phyloP scores from a whole-genome alignment of 2,797 vertebrate species.

The Antennarius maculatus region DNA sequence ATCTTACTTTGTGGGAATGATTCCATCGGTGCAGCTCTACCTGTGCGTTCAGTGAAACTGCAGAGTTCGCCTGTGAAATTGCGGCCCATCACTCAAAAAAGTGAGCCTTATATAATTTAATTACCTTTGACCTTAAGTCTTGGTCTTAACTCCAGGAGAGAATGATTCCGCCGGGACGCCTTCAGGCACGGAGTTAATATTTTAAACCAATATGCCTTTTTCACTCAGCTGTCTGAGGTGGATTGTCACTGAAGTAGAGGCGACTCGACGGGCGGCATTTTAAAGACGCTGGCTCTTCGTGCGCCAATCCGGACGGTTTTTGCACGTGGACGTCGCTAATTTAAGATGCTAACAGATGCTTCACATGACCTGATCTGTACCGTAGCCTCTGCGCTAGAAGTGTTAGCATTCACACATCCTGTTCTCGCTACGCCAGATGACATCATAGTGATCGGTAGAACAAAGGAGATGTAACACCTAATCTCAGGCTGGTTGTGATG shows the following conservation, averaged over 20 bases:
- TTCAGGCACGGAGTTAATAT: neutral
- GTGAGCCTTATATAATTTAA: constrained; percentile 6
- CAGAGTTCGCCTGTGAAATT: neutral
- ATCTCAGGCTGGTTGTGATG: too few relatives aligned
- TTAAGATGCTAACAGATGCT: too few relatives aligned
- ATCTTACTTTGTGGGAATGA: constrained; percentile 9
- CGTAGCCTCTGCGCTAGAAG: too few relatives aligned
- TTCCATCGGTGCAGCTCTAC: neutral
- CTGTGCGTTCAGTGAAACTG: neutral
- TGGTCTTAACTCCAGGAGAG: neutral
- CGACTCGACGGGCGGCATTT: neutral
- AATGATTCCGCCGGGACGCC: neutral
- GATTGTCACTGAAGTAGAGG: neutral
- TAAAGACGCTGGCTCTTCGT: neutral
- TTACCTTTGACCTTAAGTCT: constrained; percentile 10
- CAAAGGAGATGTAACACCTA: too few relatives aligned
- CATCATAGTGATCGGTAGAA: too few relatives aligned
- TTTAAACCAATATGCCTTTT: neutral
- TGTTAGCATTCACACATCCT: too few relatives aligned
- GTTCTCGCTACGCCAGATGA: too few relatives aligned
- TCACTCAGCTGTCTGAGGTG: neutral
- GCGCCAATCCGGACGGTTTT: too few relatives aligned
- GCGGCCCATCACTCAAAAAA: neutral
- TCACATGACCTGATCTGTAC: too few relatives aligned
- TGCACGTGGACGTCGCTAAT: too few relatives aligned